Conservation (phyloP, 2,113 vertebrate genomes). For the Mellivora capensis region DNA sequence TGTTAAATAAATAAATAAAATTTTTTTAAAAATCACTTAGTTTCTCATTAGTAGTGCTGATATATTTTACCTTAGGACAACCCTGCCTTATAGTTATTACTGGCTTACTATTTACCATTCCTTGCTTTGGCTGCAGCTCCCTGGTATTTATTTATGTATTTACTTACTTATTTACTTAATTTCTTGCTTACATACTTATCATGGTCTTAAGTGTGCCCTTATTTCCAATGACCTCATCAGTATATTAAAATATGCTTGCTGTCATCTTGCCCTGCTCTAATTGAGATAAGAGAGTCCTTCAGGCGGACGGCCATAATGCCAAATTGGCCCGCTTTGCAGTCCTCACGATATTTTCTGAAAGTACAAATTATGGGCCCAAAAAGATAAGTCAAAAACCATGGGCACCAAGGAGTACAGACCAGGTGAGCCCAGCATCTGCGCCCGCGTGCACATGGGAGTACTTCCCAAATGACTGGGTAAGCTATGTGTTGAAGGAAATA, state of each 20-base stretch:
- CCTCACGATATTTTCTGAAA: neutral
- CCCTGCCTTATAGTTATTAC: too few relatives aligned
- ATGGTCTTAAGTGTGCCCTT: neutral
- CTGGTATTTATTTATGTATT: neutral
- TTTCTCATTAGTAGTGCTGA: neutral
- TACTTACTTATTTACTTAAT: neutral
- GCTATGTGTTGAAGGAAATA: neutral
- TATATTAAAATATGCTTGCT: neutral
- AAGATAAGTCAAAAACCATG: neutral
- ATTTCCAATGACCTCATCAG: neutral
- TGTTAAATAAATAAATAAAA: too few relatives aligned
- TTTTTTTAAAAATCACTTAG: neutral
- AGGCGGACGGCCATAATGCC: neutral
- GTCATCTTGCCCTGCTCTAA: neutral
- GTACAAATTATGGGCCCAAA: neutral
- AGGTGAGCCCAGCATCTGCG: rapidly evolving
- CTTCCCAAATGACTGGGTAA: neutral
- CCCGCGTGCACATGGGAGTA: rapidly evolving
- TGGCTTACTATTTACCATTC: neutral
- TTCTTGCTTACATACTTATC: neutral
- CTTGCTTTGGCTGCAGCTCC: neutral
- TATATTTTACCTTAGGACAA: neutral
- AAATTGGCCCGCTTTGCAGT: neutral
- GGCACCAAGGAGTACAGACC: neutral
- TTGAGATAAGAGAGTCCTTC: neutral